These are phyloP conservation scores for Drosophila tani DNA, from an alignment of 1,140 invertebrate species.

Conservation along the genomic window DNA sequence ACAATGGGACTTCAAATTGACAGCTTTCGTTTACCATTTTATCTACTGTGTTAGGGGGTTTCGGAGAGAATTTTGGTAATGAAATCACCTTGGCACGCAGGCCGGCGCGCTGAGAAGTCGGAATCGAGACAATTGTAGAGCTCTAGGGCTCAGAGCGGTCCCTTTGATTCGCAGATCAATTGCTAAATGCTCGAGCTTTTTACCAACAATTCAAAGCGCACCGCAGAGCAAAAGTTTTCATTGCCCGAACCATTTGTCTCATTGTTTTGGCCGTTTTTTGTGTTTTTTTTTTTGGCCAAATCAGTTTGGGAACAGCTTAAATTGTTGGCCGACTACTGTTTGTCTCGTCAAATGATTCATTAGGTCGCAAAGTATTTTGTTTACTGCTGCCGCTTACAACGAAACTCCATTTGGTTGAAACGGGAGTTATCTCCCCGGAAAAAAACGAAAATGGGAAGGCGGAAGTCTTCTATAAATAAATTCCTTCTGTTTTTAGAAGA, in stretches of 20 bases:
- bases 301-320: conserved; percentile 70
- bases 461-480: not conserved
- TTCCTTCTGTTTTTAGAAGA: not conserved
- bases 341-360: conserved; percentile 71
- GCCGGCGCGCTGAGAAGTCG: conserved; percentile 40
- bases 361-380: conserved; percentile 63
- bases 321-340: conserved; percentile 75
- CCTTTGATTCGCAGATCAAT: conserved; percentile 78
- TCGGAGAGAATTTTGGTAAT: conserved; percentile 56
- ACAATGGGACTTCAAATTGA: conserved; percentile 80
- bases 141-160: conserved; percentile 53
- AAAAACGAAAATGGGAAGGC: conserved; percentile 1
- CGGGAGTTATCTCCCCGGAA: conserved; percentile 8
- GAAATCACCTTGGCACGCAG: conserved; percentile 75
- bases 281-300: conserved; percentile 31
- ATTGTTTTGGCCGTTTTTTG: conserved; percentile 28
- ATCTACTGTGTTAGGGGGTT: conserved; percentile 59
- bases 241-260: conserved; percentile 43
- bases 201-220: conserved; percentile 59
- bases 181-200: conserved; percentile 69
- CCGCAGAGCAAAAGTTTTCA: conserved; percentile 60
- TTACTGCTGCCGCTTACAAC: conserved; percentile 51
- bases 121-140: conserved; percentile 70
- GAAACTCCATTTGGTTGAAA: conserved; percentile 64
- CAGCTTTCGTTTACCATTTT: conserved; percentile 79